Percentiles rank a stretch among this genome's conserved stretches.
Evolutionary conservation across 2,113 vertebrate genomes (phyloP).

Genomic region (Rhinogobius similis): DNA sequence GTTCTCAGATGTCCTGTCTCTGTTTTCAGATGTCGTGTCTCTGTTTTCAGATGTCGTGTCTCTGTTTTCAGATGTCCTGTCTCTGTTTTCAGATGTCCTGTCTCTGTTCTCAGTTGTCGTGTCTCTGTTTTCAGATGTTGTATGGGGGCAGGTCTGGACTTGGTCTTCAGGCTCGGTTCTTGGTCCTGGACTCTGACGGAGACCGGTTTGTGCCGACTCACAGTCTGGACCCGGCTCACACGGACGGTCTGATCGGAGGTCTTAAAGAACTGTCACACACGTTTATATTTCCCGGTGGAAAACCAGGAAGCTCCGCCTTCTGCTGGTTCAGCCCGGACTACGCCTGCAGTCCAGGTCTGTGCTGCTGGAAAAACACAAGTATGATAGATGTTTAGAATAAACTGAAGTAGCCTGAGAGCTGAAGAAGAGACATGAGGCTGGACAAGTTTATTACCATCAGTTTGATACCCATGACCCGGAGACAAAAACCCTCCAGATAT

Average conservation of each 20-base stretch:
- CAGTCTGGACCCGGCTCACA: conserved; percentile 57
- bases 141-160: conserved; percentile 45
- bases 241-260: conserved; percentile 27
- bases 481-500: no score
- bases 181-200: conserved; percentile 80
- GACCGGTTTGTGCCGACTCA: conserved; percentile 76
- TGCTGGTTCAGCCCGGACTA: conserved; percentile 86
- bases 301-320: conserved; percentile 68
- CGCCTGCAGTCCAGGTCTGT: conserved; percentile 83
- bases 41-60: no score
- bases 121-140: conserved; percentile 39
- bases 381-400: no score
- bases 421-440: no score
- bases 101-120: conserved; percentile 40
- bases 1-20: no score
- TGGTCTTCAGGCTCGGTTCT: conserved; percentile 72
- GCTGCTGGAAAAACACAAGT: background rate
- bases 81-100: no score
- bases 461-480: no score
- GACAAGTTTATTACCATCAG: no score
- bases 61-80: no score
- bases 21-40: no score
- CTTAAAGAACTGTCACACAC: conserved; percentile 64
- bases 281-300: conserved; percentile 79
- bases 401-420: no score